Percentiles rank a stretch among this genome's conserved stretches.
These are phyloP conservation scores for Sorex fumeus DNA, from an alignment of 2,113 vertebrate genomes.

Conservation along the genomic window DNA sequence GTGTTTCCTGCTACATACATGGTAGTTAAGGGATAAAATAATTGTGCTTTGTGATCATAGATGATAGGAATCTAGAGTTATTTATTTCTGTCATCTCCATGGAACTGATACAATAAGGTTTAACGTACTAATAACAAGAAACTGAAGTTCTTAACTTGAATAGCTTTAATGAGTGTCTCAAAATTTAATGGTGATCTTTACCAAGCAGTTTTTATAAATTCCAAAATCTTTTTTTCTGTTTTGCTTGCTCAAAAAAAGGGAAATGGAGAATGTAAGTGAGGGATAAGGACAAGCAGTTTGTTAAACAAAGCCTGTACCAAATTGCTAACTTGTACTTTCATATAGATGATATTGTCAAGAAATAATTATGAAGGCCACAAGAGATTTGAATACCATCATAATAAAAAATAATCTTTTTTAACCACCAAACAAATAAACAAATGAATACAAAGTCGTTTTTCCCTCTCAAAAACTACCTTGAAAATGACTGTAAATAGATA, in stretches of 20 bases:
- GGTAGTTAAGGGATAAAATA: background rate
- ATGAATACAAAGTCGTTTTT: no score
- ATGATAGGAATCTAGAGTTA: background rate
- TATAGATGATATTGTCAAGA: no score
- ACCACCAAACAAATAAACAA: no score
- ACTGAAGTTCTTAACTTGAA: slow-evolving; percentile 7
- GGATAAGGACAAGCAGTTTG: background rate
- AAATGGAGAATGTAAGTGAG: background rate
- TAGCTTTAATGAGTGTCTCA: background rate
- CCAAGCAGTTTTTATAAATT: background rate
- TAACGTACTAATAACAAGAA: slow-evolving; percentile 4
- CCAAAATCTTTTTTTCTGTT: background rate
- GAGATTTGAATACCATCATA: no score
- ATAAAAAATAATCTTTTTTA: no score
- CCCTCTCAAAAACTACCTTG: no score
- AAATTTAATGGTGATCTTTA: background rate
- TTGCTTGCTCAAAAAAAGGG: background rate
- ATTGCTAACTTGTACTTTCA: no score
- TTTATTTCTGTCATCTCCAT: background rate
- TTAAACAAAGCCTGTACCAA: background rate
- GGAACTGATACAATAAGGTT: slow-evolving; percentile 1
- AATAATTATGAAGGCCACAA: no score
- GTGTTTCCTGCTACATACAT: background rate
- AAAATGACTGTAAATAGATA: no score
- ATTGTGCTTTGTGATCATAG: background rate